Evolutionary conservation across 2,113 vertebrate genomes (phyloP), one percentile per base, ranked within the genome.

Genomic region (Clarias gariepinus): DNA sequence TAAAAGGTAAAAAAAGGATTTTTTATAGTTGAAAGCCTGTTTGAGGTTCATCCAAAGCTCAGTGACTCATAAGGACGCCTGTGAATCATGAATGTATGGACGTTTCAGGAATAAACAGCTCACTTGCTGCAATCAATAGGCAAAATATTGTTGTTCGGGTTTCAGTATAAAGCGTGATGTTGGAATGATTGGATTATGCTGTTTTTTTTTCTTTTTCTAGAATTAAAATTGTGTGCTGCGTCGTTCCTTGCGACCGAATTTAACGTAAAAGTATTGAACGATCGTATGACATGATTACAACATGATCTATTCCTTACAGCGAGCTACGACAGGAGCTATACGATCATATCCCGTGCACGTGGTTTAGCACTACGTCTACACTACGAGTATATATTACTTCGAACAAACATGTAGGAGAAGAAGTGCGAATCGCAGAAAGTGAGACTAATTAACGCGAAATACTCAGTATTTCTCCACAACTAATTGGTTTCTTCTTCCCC

Each of bases 391-490:
- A 21, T 83, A 69, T 25, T 15, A 15, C 21, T 64, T 18, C 33
- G 13, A 61, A 74, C 57, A 47, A 23, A 52, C 58, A 47, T 47
- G 21, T 25, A 74, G 36, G 68, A 58, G 53, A 28, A 60, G 55
- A 84, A 41, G 53, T 10, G 41, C 16, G 61, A 30, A 68, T 68
- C 41, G 55, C 30, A 52, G 79, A 66, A 81, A 89, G 78, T 78
- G 78, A 69, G 30, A 57, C 79, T 89, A 86, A 89, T 87, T 87
- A 89, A 87, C 82, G 55, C 52, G 66, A 63, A 63, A 84, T 84
- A 73, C 53, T 36, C 53, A 68, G 76, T 69, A 63, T 84, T 81
- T 86, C 71, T 82, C 61, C 41, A 28, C 69, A 82, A 61, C 89
- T 85, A 89, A 86, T 87, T 87, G 83, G 58, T 80, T 81, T 28